phyloP scores from a whole-genome alignment of 2,113 vertebrate species.

The Capra hircus region DNA sequence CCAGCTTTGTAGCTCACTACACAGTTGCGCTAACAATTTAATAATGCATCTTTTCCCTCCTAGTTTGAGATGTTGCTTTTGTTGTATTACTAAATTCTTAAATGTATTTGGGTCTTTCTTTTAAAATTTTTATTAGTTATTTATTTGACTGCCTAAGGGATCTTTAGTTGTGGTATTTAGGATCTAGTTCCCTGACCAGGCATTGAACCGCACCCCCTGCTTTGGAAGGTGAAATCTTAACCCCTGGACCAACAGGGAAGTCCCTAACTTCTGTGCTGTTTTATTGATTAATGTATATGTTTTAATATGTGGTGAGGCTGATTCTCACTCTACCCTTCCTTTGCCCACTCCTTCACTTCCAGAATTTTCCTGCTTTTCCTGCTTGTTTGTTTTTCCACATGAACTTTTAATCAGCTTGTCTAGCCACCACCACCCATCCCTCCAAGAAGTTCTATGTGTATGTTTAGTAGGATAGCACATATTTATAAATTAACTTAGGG shows the following conservation, averaged over 20 bases:
- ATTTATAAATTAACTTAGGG: background rate
- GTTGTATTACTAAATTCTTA: background rate
- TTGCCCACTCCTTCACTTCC: background rate
- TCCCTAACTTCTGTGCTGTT: background rate
- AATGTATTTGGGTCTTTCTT: background rate
- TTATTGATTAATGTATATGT: background rate
- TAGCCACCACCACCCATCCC: background rate
- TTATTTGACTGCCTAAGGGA: background rate
- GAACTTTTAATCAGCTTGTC: slow-evolving; percentile 4
- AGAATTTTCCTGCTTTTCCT: background rate
- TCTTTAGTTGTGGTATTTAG: background rate
- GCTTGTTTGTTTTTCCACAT: background rate
- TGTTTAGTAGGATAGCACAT: background rate
- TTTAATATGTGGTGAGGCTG: background rate
- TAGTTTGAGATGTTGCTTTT: background rate
- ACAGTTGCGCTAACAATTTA: background rate
- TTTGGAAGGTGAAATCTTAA: background rate
- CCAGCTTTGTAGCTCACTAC: background rate
- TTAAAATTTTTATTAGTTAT: background rate
- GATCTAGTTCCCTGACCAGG: background rate
- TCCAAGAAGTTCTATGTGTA: background rate
- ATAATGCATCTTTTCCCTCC: background rate
- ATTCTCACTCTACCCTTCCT: background rate
- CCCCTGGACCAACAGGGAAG: background rate
- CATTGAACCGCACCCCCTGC: background rate